Evolutionary conservation across 2,113 vertebrate species (phyloP), one percentile per base, ranked within the genome.

Genomic region (Anguilla japonica): DNA sequence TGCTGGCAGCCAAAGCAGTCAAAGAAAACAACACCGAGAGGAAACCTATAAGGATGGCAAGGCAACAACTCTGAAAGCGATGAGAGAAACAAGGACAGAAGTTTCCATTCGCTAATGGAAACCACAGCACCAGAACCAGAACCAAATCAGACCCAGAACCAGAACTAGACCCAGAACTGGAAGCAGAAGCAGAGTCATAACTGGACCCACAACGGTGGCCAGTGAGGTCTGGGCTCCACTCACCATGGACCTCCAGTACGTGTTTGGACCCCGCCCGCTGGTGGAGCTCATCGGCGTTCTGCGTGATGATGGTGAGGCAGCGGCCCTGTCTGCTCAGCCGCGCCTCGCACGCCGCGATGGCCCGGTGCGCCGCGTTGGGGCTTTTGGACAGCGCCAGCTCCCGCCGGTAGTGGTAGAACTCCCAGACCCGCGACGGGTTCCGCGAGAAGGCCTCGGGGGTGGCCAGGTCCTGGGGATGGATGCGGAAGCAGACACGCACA

Each of bases 211-310:
- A 82, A 75, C 16, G 29, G 39, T 6, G 7, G 13, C 50, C 50
- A 14, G 50, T 53, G 11, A 53, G 0, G 60, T 2, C 60, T 3
- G 22, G 60, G 60, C 60, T 26, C 1, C 22, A 40, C 97, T 94
- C 92, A 99, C 98, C 98, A 0, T 99, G 98, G 88, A 99, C 95
- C 90, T 97, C 97, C 81, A 98, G 94, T 87, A 99, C 94, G 80
- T 97, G 94, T 90, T 96, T 98, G 82, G 97, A 98, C 82, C 98
- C 98, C 3, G 98, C 98, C 89, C 95, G 96, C 41, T 91, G 94
- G 92, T 99, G 98, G 40, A 99, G 95, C 57, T 99, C 97, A 5
- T 99, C 98, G 0, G 98, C 97, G 89, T 98, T 99, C 94, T 99
- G 98, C 0, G 98, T 99, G 88, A 99, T 98, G 88, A 99, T 96